Evolutionary conservation across 1,140 invertebrate species (phyloP), one percentile per base, ranked within the genome.

Genomic region (Proctacanthus coquilletti): DNA sequence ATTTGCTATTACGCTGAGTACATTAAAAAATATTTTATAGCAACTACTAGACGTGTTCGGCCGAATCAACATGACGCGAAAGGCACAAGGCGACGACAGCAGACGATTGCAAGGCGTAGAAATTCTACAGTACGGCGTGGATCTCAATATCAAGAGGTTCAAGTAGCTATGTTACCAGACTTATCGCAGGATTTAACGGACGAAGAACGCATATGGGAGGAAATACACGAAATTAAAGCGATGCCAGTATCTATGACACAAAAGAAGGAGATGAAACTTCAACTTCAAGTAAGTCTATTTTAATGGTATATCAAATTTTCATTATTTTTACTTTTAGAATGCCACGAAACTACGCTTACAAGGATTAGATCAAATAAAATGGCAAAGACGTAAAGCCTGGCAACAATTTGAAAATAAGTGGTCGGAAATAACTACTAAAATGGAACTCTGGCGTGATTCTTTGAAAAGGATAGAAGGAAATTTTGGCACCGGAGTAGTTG

Each of bases 151-250:
- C 64, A 73, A 15, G 79, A 83, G 55, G 71, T 76, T 36, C 72
- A 80, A 44, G 69, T 79, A 3, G 73, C 80, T 1, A 78, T 81
- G 71, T 46, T 83, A 39, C 79, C 79, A 2, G 80, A 84, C 60
- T 57, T 84, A 5, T 82, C 79, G 11, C 77, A 83, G 57, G 80
- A 80, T 60, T 62, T 82, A 30, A 80, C 80, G 5, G 84, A 85
- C 46, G 83, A 87, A 57, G 77, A 83, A 53, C 70, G 77, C 8
- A 81, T 79, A 6, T 85, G 81, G 81, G 78, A 85, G 49, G 80
- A 85, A 63, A 82, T 87, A 23, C 82, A 81, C 74, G 74, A 80
- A 49, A 84, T 87, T 20, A 84, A 84, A 53, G 71, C 77, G 0
- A 75, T 84, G 72, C 81, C 83, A 3, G 70, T 85, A 9, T 74